A percentile compares a stretch with the other conserved stretches of the same genome.
These are phyloP conservation scores for Aselliscus stoliczkanus DNA, from an alignment of 2,797 vertebrate genomes.

Conservation along the genomic window DNA sequence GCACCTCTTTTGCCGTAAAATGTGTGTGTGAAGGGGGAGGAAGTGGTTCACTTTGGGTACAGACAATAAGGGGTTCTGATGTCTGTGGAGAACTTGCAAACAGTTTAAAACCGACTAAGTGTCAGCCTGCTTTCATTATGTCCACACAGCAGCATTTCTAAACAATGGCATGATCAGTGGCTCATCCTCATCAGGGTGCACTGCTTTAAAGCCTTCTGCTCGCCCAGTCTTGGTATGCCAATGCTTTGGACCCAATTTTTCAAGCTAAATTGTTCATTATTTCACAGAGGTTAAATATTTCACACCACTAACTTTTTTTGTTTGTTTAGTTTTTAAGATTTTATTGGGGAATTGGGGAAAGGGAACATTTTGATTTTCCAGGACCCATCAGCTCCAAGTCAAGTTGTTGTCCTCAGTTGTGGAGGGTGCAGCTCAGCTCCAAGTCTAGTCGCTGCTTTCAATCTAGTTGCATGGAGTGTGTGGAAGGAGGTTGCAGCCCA, in stretches of 20 bases:
- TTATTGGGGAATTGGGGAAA: too few species aligned
- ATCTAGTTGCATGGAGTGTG: too few species aligned
- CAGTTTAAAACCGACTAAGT: not conserved
- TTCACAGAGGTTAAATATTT: not conserved
- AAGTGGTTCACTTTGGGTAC: not conserved
- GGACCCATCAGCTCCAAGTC: too few species aligned
- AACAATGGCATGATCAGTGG: not conserved
- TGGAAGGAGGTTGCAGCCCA: too few species aligned
- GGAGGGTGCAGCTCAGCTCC: too few species aligned
- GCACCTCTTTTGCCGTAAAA: not conserved
- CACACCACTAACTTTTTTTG: not conserved
- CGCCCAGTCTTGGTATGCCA: not conserved
- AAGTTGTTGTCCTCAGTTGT: too few species aligned
- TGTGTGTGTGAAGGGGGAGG: not conserved
- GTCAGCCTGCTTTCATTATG: not conserved
- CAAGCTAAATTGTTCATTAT: not conserved
- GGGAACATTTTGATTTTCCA: too few species aligned
- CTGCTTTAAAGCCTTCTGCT: not conserved
- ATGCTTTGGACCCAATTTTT: not conserved
- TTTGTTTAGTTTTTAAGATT: too few species aligned
- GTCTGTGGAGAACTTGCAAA: not conserved
- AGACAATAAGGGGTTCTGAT: not conserved
- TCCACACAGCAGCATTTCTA: not conserved
- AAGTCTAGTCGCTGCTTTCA: too few species aligned
- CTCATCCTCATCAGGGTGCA: rapidly evolving